Base-by-base conservation (phyloP, 2,888 invertebrate genomes). In the Nomada goodeniana region DNA sequence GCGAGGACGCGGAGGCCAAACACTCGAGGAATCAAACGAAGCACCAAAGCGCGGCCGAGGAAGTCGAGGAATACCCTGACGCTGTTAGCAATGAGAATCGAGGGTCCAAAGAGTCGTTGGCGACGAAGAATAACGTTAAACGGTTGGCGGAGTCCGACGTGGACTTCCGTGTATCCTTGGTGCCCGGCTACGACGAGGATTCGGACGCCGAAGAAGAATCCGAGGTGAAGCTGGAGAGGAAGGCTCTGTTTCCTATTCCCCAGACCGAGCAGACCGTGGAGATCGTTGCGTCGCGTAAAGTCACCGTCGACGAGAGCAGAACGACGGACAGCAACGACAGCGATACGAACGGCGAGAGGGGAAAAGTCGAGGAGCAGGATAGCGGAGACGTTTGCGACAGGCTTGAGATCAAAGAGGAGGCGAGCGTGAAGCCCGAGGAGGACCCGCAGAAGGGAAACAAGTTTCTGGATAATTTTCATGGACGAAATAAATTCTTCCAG, bases 131-230 rank as follows among this genome's bases (percentile, higher is more conserved):
- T 47, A 76, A 1, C 68, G 78, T 7, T 36, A 80, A 60, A 36
- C 44, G 64, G 15, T 84, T 50, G 1, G 18, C n/a, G 4, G 61
- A 73, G 18, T 20, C 81, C 0, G 81, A 82, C 0, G 71, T 85
- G 3, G 89, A 89, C 57, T 64, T 87, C 0, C 84, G 89, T 9
- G 82, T 95, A 84, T 94, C 95, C 0, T 89, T 95, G 61, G 94
- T 95, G 0, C 95, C 95, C n/a, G 95, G 95, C 26, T 95, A 95
- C 80, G 95, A 94, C 2, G 95, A 95, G 81, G 95, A 95, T 84
- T 94, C 94, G 0, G 95, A 95, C 42, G 93, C 92, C 42, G 94
- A 95, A 70, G 94, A 94, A 42, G 92, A 91, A 26, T 50, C 72
- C 0, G 85, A 81, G 5, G 73, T 83, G 0, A 89, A 89, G n/a